Percentiles rank a stretch among this genome's conserved stretches.
phyloP scores from a whole-genome alignment of 2,888 invertebrate genomes.

The Epiblema foenella region DNA sequence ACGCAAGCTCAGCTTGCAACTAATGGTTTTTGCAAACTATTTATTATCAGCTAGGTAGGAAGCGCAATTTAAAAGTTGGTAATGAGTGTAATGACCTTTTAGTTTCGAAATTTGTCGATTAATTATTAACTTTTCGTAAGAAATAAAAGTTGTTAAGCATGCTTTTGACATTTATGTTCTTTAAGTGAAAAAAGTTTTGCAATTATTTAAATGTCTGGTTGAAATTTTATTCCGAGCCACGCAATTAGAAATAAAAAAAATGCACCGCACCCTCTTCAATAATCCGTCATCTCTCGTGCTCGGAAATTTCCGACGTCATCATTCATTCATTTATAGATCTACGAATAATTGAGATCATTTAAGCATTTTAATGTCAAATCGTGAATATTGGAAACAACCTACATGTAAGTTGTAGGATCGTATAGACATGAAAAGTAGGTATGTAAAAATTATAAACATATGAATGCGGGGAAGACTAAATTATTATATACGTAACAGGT shows the following conservation, averaged over 20 bases:
- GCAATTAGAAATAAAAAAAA: neutral
- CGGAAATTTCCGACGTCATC: too few relatives aligned
- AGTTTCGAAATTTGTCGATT: slow-evolving; percentile 25
- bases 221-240: slow-evolving; percentile 6
- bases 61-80: slow-evolving; percentile 51
- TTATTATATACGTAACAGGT: too few relatives aligned
- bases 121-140: slow-evolving; percentile 22
- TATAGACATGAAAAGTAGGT: too few relatives aligned
- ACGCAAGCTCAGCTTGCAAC: slow-evolving; percentile 52
- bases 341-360: too few relatives aligned
- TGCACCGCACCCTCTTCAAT: neutral
- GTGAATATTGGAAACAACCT: neutral
- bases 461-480: too few relatives aligned
- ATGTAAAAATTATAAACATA: too few relatives aligned
- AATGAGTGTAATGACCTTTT: slow-evolving; percentile 35
- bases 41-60: slow-evolving; percentile 58
- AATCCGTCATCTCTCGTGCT: too few relatives aligned
- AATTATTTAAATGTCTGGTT: slow-evolving; percentile 22
- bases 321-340: too few relatives aligned
- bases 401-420: too few relatives aligned
- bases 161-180: slow-evolving; percentile 40
- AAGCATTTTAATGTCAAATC: too few relatives aligned
- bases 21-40: slow-evolving; percentile 65
- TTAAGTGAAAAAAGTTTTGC: slow-evolving; percentile 30
- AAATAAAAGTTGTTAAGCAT: slow-evolving; percentile 46